These are phyloP conservation scores for fruit fly (Drosophila melanogaster) DNA, from an alignment of 1,140 invertebrate species.

Conservation along the genomic window DNA sequence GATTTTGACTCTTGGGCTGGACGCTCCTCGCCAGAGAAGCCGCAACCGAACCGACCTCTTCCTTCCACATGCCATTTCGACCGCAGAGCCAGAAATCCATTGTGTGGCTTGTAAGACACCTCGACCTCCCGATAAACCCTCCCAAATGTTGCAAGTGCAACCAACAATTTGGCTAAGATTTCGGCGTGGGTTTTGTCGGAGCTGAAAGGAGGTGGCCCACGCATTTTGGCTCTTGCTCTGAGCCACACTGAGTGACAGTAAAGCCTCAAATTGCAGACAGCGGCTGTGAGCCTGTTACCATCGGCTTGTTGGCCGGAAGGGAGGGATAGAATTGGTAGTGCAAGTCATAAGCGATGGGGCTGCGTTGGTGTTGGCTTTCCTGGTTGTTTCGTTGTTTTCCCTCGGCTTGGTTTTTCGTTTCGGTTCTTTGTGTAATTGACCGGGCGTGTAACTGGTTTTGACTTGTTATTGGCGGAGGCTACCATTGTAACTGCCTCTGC, in stretches of 20 bases:
- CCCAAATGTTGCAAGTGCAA: conserved; percentile 61
- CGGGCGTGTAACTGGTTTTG: conserved; percentile 63
- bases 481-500: conserved; percentile 13
- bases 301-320: conserved; percentile 7
- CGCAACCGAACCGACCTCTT: neutral
- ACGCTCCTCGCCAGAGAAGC: conserved; percentile 16
- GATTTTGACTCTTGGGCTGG: conserved; percentile 23
- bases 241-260: conserved; percentile 66
- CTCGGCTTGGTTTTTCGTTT: conserved; percentile 14
- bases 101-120: conserved; percentile 40
- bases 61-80: conserved; percentile 49
- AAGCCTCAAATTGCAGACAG: conserved; percentile 75
- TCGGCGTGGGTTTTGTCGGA: conserved; percentile 50
- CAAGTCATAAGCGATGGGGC: conserved; percentile 36
- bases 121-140: conserved; percentile 1
- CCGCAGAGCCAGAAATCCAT: conserved; percentile 56
- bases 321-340: conserved; percentile 25
- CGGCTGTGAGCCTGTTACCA: conserved; percentile 36
- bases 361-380: conserved; percentile 39
- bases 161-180: conserved; percentile 71
- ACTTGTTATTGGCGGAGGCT: conserved; percentile 53
- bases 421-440: conserved; percentile 44
- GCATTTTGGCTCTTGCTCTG: conserved; percentile 33
- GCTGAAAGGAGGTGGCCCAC: conserved; percentile 41
- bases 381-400: conserved; percentile 18